Evolutionary conservation across 2,113 vertebrate genomes (phyloP), one percentile per base, ranked within the genome.

Genomic region (Silurus glanis): DNA sequence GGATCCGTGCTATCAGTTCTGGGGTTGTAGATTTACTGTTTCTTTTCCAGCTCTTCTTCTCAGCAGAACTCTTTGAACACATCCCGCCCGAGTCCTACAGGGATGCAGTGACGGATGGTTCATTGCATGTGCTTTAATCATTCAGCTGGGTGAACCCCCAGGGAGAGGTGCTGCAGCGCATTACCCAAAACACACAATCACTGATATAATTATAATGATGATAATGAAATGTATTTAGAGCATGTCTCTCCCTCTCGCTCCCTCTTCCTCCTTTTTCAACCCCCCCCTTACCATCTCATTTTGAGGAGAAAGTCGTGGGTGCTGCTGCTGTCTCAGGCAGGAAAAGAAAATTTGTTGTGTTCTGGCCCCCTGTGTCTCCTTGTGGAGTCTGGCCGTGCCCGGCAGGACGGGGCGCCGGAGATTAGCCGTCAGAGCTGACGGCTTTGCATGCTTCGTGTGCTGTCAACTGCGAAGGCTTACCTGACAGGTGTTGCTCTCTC

Each of bases 151-250:
- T 91, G 90, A 89, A 92, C 94, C 94, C 78, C 94, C 79, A 86
- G 92, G 93, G 93, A 90, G 87, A 89, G 89, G 90, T 92, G 94
- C 94, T 94, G 92, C 91, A 90, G 91, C 91, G 91, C 88, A 91
- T 94, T 94, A 94, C 92, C 90, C 66, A 89, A 88, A 91, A 94
- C 94, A 94, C 93, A 91, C 93, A 94, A 94, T 95, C 94, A 94
- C 92, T 91, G 93, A 91, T 92, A 94, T 94, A 93, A 95, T 95
- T 94, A 94, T 92, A 90, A 92, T 92, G 92, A 94, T 93, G 92
- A 94, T 95, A 95, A 95, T 95, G 93, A 94, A 95, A 95, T 94
- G 94, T 93, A 94, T 95, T 95, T 93, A 93, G 94, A 95, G 94
- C 94, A 93, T 89, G 92, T 45, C 67, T 75, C 25, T 64, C 56